Evolutionary conservation across 2,888 invertebrate genomes (phyloP).

Genomic region (Chymomyza procnemis): DNA sequence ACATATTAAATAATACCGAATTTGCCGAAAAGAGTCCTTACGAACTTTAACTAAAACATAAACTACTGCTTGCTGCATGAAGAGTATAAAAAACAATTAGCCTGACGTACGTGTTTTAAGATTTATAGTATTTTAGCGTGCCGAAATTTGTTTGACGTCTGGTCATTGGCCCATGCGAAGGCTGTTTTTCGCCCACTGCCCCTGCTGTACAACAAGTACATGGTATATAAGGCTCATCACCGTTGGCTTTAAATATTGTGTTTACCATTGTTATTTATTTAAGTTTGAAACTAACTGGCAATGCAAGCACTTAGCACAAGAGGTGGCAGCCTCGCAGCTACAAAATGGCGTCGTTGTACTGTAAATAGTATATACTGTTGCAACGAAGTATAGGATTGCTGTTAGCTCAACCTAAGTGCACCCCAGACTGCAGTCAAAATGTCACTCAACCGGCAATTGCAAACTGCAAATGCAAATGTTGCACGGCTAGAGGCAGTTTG

Average conservation of each 20-base stretch:
- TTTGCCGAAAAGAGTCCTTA: too few relatives aligned
- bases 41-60: neutral
- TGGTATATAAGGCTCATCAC: neutral
- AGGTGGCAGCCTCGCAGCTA: neutral
- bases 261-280: neutral
- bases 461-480: conserved; percentile 3
- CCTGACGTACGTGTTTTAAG: neutral
- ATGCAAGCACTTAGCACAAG: neutral
- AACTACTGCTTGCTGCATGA: neutral
- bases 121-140: conserved; percentile 3
- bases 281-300: neutral
- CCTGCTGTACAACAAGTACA: neutral
- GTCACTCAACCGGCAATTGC: conserved; percentile 3
- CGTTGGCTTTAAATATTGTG: neutral
- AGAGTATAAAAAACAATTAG: neutral
- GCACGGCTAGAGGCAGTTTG: neutral
- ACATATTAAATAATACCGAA: too few relatives aligned
- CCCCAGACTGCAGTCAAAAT: neutral
- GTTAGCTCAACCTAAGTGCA: neutral
- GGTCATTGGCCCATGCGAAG: neutral
- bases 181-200: neutral
- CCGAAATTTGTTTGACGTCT: neutral
- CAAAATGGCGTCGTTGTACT: conserved; percentile 2
- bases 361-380: neutral
- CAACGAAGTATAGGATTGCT: neutral